Conservation (phyloP, 2,888 invertebrate species). For the Psylliodes chrysocephalus region DNA sequence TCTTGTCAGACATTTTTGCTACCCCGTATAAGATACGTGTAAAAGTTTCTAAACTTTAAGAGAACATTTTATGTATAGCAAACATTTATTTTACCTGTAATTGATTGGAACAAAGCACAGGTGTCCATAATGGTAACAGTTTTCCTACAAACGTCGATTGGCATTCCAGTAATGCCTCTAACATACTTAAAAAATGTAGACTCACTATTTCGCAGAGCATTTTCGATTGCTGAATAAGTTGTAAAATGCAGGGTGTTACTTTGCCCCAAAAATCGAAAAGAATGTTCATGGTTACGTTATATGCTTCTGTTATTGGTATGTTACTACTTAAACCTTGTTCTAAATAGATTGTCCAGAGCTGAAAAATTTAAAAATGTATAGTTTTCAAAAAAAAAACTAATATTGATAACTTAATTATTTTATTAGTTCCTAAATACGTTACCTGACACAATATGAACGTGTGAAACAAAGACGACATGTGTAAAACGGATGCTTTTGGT, state of each 20-base stretch:
- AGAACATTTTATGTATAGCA: too few species aligned
- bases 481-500: slow-evolving; percentile 88
- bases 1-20: too few species aligned
- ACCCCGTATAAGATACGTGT: too few species aligned
- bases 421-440: too few species aligned
- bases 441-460: slow-evolving; percentile 97
- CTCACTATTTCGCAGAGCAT: slow-evolving; percentile 98
- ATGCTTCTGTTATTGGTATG: slow-evolving; percentile 76
- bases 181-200: slow-evolving; percentile 91
- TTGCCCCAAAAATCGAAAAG: slow-evolving; percentile 99
- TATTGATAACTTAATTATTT: too few species aligned
- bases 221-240: slow-evolving; percentile 91
- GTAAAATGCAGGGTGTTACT: slow-evolving; percentile 94
- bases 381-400: too few species aligned
- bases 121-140: slow-evolving; percentile 94
- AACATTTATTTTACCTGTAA: slow-evolving; percentile 70
- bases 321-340: slow-evolving; percentile 83
- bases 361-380: slow-evolving; percentile 41
- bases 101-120: slow-evolving; percentile 92
- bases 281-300: slow-evolving; percentile 80
- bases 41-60: too few species aligned
- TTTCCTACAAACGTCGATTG: slow-evolving; percentile 93
- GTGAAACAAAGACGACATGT: slow-evolving; percentile 96
- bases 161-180: slow-evolving; percentile 95
- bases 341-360: slow-evolving; percentile 97